These are phyloP conservation scores for Vulpes lagopus DNA, from an alignment of 2,113 vertebrate genomes.

Conservation along the genomic window DNA sequence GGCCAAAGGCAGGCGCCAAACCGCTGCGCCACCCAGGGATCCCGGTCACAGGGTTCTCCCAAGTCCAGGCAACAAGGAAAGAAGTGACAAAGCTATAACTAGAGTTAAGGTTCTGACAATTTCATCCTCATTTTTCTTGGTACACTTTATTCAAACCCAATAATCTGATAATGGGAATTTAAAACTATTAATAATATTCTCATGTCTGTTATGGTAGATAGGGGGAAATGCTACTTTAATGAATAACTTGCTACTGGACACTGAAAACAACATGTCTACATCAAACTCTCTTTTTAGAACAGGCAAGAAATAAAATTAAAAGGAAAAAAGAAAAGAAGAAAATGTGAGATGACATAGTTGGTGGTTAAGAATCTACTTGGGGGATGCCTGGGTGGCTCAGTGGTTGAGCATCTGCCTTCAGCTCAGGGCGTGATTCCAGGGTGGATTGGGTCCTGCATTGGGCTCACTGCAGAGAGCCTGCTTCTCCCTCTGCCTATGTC, in stretches of 20 bases:
- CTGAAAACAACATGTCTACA: conserved; percentile 3
- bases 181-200: neutral
- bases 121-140: neutral
- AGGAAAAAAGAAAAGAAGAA: neutral
- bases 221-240: neutral
- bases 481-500: no score
- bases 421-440: no score
- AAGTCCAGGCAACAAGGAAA: neutral
- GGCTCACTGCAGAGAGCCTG: no score
- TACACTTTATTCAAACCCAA: neutral
- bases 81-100: neutral
- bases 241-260: neutral
- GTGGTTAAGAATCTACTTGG: neutral
- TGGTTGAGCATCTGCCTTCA: no score
- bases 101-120: neutral
- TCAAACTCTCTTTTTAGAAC: neutral
- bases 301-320: conserved; percentile 38
- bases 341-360: neutral
- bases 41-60: neutral
- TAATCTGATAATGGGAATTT: neutral
- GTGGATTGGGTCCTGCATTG: no score
- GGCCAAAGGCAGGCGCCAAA: no score
- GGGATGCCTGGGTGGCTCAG: no score
- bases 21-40: no score
- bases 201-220: neutral